phyloP scores from a whole-genome alignment of 2,797 vertebrate genomes.

The Galagoides demidoff region DNA sequence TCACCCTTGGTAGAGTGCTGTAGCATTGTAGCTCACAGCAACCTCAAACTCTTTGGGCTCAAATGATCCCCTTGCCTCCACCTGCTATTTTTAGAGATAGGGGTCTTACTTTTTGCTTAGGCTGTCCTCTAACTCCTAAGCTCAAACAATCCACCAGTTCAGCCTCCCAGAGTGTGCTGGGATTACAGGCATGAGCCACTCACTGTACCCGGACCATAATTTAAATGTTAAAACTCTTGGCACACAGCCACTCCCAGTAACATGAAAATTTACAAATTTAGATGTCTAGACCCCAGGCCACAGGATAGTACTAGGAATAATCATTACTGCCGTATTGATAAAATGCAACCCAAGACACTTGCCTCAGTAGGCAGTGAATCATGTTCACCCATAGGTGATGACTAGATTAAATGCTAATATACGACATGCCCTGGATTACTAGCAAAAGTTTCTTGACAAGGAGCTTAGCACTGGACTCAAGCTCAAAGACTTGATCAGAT shows the following conservation, averaged over 20 bases:
- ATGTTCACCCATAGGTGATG: neutral
- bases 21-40: too few species aligned
- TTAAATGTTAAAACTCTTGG: neutral
- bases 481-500: neutral
- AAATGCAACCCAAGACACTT: neutral
- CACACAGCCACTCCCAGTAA: neutral
- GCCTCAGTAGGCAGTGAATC: slow-evolving; percentile 7
- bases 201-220: too few species aligned
- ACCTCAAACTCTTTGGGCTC: too few species aligned
- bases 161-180: too few species aligned
- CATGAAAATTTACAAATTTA: neutral
- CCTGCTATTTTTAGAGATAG: too few species aligned
- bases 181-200: too few species aligned
- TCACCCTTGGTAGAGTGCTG: too few species aligned
- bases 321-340: neutral
- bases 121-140: too few species aligned
- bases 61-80: too few species aligned
- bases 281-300: neutral
- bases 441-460: neutral
- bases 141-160: too few species aligned
- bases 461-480: neutral
- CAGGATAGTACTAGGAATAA: neutral
- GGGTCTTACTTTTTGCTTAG: too few species aligned
- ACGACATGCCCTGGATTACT: neutral
- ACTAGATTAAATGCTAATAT: slow-evolving; percentile 35